Evolutionary conservation across 2,888 invertebrate genomes (phyloP), one percentile per base, ranked within the genome.

Genomic region (Leptopterna dolabrata): DNA sequence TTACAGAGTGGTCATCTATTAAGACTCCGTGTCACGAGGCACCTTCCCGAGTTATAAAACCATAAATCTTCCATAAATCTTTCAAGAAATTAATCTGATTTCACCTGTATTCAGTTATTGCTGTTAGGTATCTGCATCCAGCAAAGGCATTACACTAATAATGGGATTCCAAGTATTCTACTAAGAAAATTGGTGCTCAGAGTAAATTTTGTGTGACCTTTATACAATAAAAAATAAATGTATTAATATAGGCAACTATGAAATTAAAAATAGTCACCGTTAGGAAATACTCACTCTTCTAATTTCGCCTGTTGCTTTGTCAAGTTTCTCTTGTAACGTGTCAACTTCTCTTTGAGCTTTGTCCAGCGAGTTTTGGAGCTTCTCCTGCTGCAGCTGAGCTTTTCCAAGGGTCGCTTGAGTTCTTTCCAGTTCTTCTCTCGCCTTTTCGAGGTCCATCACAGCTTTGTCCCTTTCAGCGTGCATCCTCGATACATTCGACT

Each of bases 321-420:
- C 97, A 89, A 97, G 92, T 90, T 95, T 95, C 92, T 97, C 97
- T 92, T 97, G 97, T 86, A 97, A 93, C 91, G 97, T 96, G 92
- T 98, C 97, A 84, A 96, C 95, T 91, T 97, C 97, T 86, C 96
- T 96, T 92, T 98, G 97, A 27, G 97, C 96, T 91, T 97, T 96
- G 92, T 98, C 98, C 90, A 97, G 93, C 14, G 96, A 93, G 89
- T 96, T 96, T 92, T 98, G 97, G 85, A 97, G 93, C 92, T 98
- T 98, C 92, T 98, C 98, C 91, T 97, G 97, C 91, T 97, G 97
- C 87, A 97, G 93, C 92, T 98, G 97, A 88, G 97, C 96, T 92
- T 97, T 98, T 91, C 97, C 97, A 87, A 97, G 94, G 80, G 97
- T 97, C 41, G 96, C 96, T 92, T 97, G 97, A 36, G 96, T 95